A percentile compares a stretch with the other conserved stretches of the same genome.
Conservation (phyloP, 2,113 vertebrate genomes). For the Stigmatopora argus region DNA sequence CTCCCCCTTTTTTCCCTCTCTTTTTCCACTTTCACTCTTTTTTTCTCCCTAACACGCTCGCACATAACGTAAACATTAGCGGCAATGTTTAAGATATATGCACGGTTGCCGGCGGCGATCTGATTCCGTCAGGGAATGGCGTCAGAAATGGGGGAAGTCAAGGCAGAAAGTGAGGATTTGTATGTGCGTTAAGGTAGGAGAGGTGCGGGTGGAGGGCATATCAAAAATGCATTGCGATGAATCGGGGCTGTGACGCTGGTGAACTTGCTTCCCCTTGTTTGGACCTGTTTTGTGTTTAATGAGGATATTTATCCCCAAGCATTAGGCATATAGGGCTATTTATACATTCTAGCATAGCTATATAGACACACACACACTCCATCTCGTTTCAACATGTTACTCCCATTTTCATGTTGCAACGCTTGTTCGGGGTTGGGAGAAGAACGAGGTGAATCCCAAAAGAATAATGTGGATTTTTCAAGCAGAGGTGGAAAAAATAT, state of each 20-base stretch:
- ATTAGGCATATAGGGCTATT: not conserved
- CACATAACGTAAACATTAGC: conserved; percentile 41
- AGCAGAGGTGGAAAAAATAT: no score
- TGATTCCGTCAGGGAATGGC: conserved; percentile 38
- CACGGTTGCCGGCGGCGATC: conserved; percentile 48
- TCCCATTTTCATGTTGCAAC: not conserved
- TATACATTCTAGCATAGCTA: not conserved
- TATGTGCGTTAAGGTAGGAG: not conserved
- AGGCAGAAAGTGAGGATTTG: conserved; percentile 13
- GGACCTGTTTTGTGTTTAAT: conserved; percentile 10
- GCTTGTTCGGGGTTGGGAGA: not conserved
- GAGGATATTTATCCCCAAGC: not conserved
- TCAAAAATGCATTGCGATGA: conserved; percentile 65
- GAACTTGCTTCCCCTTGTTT: conserved; percentile 40
- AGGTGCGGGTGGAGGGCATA: conserved; percentile 16
- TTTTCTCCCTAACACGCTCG: conserved; percentile 18
- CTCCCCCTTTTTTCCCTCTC: conserved; percentile 3
- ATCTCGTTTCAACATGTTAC: not conserved
- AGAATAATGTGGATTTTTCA: not conserved
- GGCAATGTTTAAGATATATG: conserved; percentile 41
- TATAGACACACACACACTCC: not conserved
- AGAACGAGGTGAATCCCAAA: not conserved
- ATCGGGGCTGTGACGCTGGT: conserved; percentile 35
- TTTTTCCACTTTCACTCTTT: not conserved
- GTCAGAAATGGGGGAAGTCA: not conserved